A percentile compares a stretch with the other conserved stretches of the same genome.
Conservation (phyloP, 2,113 vertebrate species). For the Pseudorectes ferrugineus region DNA sequence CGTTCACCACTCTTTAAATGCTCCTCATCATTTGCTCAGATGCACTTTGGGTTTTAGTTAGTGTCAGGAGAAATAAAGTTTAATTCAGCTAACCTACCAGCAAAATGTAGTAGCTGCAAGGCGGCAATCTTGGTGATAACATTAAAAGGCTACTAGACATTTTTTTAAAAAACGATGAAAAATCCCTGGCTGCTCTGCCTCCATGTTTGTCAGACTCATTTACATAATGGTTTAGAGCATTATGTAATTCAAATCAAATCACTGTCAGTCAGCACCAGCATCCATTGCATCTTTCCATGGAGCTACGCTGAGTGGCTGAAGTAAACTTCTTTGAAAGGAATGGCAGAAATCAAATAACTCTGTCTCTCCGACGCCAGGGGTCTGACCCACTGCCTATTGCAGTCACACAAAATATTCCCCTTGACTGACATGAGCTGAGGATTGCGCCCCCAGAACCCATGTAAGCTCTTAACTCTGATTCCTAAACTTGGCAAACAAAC, state of each 20-base stretch:
- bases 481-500: slow-evolving; percentile 42
- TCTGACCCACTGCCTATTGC: background rate
- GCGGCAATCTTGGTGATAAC: background rate
- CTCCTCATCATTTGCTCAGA: background rate
- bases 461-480: slow-evolving; percentile 56
- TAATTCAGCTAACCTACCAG: background rate
- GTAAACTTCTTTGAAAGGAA: background rate
- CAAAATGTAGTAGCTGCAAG: background rate
- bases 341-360: slow-evolving; percentile 3
- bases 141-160: background rate
- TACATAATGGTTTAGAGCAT: slow-evolving; percentile 49
- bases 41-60: background rate
- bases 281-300: background rate
- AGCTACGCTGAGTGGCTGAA: background rate
- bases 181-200: background rate
- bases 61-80: background rate
- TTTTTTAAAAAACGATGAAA: background rate
- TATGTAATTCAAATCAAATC: slow-evolving; percentile 51
- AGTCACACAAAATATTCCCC: background rate
- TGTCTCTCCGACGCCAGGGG: background rate
- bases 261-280: background rate
- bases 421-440: background rate
- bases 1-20: background rate
- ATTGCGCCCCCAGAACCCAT: background rate
- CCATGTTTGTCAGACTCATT: background rate